Conservation (phyloP, 2,888 invertebrate species). For the Pristionchus japonicus region DNA sequence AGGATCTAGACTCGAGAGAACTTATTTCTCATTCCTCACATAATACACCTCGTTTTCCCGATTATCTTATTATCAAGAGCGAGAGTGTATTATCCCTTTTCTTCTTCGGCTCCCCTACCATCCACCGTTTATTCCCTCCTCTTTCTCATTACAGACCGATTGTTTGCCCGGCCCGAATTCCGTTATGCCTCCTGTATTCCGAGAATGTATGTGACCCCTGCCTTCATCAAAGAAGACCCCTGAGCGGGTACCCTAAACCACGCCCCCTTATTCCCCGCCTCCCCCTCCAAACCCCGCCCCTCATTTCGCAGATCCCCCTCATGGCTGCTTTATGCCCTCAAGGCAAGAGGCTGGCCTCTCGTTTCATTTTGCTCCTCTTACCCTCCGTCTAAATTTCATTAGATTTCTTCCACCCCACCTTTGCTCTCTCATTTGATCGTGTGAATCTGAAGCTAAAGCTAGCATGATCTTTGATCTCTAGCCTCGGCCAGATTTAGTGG, state of each 20-base stretch:
- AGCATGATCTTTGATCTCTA: slow-evolving; percentile 13
- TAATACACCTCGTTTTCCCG: background rate
- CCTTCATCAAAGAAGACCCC: background rate
- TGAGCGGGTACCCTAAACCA: background rate
- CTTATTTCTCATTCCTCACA: background rate
- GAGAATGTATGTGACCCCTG: background rate
- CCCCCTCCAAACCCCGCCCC: background rate
- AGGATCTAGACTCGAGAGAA: background rate
- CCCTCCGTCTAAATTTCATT: background rate
- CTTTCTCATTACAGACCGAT: background rate
- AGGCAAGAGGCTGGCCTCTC: background rate
- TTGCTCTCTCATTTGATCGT: background rate
- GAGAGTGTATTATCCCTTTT: background rate
- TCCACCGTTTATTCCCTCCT: background rate
- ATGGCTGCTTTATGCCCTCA: background rate
- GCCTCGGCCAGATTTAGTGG: background rate
- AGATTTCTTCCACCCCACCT: background rate
- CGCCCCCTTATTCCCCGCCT: background rate
- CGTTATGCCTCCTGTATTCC: background rate
- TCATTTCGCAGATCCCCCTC: slow-evolving; percentile 34
- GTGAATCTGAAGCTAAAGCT: background rate
- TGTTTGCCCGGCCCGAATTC: background rate
- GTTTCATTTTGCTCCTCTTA: background rate
- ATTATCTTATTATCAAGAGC: slow-evolving; percentile 6
- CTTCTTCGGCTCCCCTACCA: background rate